Evolutionary conservation across 1,140 invertebrate genomes (phyloP).

Genomic region (Bombus ignitus): DNA sequence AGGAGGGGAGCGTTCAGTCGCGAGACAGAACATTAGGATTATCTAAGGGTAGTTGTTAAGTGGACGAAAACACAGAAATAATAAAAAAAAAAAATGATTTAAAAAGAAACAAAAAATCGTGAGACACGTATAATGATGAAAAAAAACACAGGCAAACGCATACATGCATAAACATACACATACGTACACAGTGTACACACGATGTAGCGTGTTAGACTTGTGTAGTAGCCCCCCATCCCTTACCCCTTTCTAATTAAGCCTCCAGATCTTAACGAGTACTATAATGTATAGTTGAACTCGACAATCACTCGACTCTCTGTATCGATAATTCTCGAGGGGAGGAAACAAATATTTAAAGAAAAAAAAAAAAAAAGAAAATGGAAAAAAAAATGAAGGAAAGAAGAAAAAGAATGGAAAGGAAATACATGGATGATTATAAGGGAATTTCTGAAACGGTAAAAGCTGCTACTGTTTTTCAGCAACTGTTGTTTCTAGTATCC

Average conservation of each 20-base stretch:
- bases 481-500: neutral
- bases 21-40: slow-evolving; percentile 32
- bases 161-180: neutral
- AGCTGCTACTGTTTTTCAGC: slow-evolving; percentile 54
- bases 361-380: neutral
- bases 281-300: slow-evolving; percentile 77
- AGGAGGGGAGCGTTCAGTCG: neutral
- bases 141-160: slow-evolving; percentile 12
- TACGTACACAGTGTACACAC: neutral
- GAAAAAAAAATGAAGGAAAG: slow-evolving; percentile 21
- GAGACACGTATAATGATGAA: slow-evolving; percentile 11
- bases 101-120: slow-evolving; percentile 11
- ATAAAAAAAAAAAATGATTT: slow-evolving; percentile 6
- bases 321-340: slow-evolving; percentile 69
- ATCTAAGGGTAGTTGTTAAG: slow-evolving; percentile 58
- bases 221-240: slow-evolving; percentile 66
- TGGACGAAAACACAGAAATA: slow-evolving; percentile 1
- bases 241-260: slow-evolving; percentile 70
- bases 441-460: slow-evolving; percentile 67
- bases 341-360: slow-evolving; percentile 2
- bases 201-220: slow-evolving; percentile 70
- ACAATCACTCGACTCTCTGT: slow-evolving; percentile 80
- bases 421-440: neutral
- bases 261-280: slow-evolving; percentile 62
- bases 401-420: neutral